Evolutionary conservation across 2,888 invertebrate genomes (phyloP).

Genomic region (Laothoe populi): DNA sequence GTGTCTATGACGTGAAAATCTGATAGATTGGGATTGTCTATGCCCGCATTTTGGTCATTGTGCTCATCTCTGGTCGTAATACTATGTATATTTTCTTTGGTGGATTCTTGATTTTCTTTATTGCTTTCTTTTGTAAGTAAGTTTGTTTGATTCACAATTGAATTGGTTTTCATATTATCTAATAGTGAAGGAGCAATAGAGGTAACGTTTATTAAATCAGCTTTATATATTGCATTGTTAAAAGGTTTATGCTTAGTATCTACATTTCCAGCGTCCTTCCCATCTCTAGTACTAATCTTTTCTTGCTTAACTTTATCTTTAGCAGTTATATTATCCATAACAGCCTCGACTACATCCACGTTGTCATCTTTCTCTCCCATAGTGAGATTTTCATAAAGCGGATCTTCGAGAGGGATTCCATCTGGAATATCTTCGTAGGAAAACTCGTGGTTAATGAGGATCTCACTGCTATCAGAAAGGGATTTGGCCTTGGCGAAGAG

Average conservation of each 20-base stretch:
- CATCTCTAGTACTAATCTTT: conserved; percentile 24
- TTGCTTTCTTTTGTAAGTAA: background rate
- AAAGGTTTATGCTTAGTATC: background rate
- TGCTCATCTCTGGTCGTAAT: conserved; percentile 35
- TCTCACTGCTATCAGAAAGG: conserved; percentile 56
- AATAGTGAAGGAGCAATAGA: background rate
- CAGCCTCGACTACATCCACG: conserved; percentile 17
- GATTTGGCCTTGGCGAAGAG: conserved; percentile 68
- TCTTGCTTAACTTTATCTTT: conserved; percentile 23
- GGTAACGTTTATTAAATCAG: too few relatives aligned
- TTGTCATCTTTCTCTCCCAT: conserved; percentile 37
- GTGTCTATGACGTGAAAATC: conserved; percentile 74
- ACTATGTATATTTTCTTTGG: conserved; percentile 28
- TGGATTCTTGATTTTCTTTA: conserved; percentile 18
- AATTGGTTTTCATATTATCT: background rate
- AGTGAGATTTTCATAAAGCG: conserved; percentile 67
- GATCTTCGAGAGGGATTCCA: conserved; percentile 73
- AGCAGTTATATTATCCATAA: background rate
- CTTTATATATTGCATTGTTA: background rate
- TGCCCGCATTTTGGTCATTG: conserved; percentile 29
- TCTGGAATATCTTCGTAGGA: conserved; percentile 74
- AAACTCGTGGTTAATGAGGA: conserved; percentile 68
- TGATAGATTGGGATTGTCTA: conserved; percentile 60
- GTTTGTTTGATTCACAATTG: background rate
- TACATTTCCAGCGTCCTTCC: background rate